Percentiles rank a stretch among this genome's conserved stretches.
Conservation (phyloP, 2,888 invertebrate species). For the Lutraria lutraria region DNA sequence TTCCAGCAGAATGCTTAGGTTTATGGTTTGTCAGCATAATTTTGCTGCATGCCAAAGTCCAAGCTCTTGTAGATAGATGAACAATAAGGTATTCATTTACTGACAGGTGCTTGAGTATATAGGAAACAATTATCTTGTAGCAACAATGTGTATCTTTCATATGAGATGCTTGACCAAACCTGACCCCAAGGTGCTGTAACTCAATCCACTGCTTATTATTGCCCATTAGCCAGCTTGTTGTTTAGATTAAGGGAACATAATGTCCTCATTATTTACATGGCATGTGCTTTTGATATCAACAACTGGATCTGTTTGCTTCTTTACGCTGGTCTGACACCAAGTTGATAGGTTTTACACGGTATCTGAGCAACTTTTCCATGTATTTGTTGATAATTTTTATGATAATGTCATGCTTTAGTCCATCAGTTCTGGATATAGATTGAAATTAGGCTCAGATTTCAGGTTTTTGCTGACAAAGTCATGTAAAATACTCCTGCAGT, state of each 20-base stretch:
- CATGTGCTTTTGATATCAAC: slow-evolving; percentile 41
- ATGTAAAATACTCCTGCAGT: neutral
- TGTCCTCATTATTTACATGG: slow-evolving; percentile 34
- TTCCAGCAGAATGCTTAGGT: no score
- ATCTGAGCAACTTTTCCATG: neutral
- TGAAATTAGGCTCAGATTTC: neutral
- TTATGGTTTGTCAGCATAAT: no score
- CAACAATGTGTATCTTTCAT: slow-evolving; percentile 35
- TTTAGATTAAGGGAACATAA: slow-evolving; percentile 38
- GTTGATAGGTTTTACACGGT: slow-evolving; percentile 17
- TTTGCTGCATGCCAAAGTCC: no score
- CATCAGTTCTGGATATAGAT: slow-evolving; percentile 1
- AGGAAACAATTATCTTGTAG: neutral
- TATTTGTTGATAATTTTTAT: slow-evolving; percentile 20
- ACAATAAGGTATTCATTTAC: neutral
- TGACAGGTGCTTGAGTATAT: slow-evolving; percentile 2
- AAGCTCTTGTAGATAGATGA: neutral
- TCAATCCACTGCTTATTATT: slow-evolving; percentile 42
- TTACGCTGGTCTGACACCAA: slow-evolving; percentile 16
- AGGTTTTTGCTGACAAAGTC: neutral
- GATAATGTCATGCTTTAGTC: slow-evolving; percentile 11
- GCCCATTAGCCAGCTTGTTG: slow-evolving; percentile 41
- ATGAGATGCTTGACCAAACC: slow-evolving; percentile 48
- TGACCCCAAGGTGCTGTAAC: slow-evolving; percentile 44
- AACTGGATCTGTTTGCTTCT: slow-evolving; percentile 29